Evolutionary conservation across 2,888 invertebrate genomes (phyloP).

Genomic region (Mimas tiliae): DNA sequence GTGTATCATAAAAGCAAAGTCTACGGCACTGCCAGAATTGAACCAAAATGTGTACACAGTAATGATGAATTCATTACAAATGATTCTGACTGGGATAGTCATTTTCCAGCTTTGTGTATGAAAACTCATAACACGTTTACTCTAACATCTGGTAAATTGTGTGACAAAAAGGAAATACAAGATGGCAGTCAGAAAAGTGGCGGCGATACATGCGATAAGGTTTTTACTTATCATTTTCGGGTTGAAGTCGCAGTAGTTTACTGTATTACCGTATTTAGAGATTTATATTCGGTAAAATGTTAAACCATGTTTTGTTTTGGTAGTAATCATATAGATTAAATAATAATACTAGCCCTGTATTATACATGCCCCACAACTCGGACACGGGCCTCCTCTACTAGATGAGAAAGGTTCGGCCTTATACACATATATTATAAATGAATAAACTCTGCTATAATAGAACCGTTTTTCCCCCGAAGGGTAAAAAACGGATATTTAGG

Average conservation of each 20-base stretch:
- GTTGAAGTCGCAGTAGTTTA: slow-evolving; percentile 12
- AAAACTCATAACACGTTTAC: slow-evolving; percentile 79
- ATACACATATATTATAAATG: too few species aligned
- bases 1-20: slow-evolving; percentile 72
- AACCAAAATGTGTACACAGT: slow-evolving; percentile 58
- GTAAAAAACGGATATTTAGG: too few species aligned
- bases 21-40: slow-evolving; percentile 51
- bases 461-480: too few species aligned
- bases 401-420: too few species aligned
- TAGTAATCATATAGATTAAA: neutral
- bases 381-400: too few species aligned
- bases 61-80: slow-evolving; percentile 73
- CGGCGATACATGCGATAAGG: slow-evolving; percentile 73
- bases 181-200: slow-evolving; percentile 73
- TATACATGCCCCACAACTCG: too few species aligned
- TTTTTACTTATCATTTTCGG: slow-evolving; percentile 41
- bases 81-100: slow-evolving; percentile 76
- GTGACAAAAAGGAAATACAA: slow-evolving; percentile 64
- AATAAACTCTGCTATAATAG: too few species aligned
- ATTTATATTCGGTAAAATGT: neutral
- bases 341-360: too few species aligned
- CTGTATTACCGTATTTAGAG: neutral
- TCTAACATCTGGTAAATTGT: slow-evolving; percentile 66
- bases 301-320: neutral
- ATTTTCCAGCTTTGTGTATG: slow-evolving; percentile 73